Percentiles rank a stretch among this genome's conserved stretches.
These are phyloP conservation scores for Eurois occulta DNA, from an alignment of 2,888 invertebrate genomes.

Conservation along the genomic window DNA sequence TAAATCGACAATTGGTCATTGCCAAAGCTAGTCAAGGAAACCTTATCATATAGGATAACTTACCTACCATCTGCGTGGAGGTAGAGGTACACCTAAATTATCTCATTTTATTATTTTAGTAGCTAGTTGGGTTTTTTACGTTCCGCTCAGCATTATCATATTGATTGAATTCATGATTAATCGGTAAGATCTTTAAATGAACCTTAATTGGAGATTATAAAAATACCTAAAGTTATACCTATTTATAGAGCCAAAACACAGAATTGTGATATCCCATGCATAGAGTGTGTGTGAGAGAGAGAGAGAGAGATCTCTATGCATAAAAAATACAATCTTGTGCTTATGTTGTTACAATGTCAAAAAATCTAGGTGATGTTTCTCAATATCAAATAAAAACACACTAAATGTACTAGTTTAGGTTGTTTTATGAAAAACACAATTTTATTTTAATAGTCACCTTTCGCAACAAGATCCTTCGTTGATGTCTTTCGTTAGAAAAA, in stretches of 20 bases:
- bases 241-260: neutral
- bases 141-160: neutral
- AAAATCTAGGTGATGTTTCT: neutral
- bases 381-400: neutral
- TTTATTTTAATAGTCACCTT: neutral
- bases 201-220: neutral
- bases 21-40: conserved; percentile 59
- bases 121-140: neutral
- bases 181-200: neutral
- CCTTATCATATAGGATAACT: conserved; percentile 30
- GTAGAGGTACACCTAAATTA: conserved; percentile 10
- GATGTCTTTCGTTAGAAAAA: conserved; percentile 51
- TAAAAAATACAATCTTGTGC: neutral
- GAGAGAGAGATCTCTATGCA: neutral
- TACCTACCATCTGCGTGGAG: conserved; percentile 13
- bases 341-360: neutral
- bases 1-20: conserved; percentile 62
- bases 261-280: neutral
- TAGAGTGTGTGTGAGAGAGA: no score
- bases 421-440: neutral
- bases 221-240: neutral
- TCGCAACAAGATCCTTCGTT: conserved; percentile 22
- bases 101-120: neutral
- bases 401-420: neutral
- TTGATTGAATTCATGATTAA: neutral